phyloP scores from a whole-genome alignment of 2,113 vertebrate genomes.

The Xyliphius kryptos region DNA sequence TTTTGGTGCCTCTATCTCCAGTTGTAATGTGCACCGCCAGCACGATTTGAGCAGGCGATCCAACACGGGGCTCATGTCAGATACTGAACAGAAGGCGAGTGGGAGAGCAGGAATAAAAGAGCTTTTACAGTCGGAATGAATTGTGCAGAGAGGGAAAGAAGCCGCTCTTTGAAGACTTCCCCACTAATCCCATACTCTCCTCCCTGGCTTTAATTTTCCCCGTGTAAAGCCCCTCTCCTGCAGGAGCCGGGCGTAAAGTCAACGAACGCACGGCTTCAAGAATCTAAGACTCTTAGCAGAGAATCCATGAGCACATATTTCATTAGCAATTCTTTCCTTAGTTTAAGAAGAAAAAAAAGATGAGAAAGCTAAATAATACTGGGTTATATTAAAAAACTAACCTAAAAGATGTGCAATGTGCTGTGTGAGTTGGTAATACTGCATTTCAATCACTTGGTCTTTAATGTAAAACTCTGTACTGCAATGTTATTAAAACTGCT shows the following conservation, averaged over 20 bases:
- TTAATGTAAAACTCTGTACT: too few species aligned
- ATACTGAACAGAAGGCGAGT: conserved; percentile 6
- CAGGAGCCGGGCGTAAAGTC: conserved; percentile 48
- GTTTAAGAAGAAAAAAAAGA: too few species aligned
- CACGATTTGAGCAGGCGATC: background rate
- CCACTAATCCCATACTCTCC: conserved; percentile 57
- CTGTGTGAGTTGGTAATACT: too few species aligned
- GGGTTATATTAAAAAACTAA: conserved; percentile 22
- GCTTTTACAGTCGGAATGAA: conserved; percentile 31
- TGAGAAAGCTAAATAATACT: background rate
- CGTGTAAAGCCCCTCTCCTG: conserved; percentile 50
- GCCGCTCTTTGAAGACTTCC: conserved; percentile 61
- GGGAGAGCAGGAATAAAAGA: conserved; percentile 22
- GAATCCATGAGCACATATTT: conserved; percentile 31
- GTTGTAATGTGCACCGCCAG: background rate
- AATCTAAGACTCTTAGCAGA: conserved; percentile 2
- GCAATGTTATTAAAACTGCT: too few species aligned
- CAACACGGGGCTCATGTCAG: background rate
- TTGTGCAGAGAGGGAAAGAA: conserved; percentile 43
- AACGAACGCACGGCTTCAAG: conserved; percentile 37
- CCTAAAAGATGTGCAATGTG: too few species aligned
- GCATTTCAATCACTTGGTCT: too few species aligned
- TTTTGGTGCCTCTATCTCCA: background rate
- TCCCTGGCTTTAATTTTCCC: conserved; percentile 52
- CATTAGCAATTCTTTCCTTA: background rate